Evolutionary conservation across 1,140 invertebrate species (phyloP), one percentile per base, ranked within the genome.

Genomic region (Lasioglossum albipes): DNA sequence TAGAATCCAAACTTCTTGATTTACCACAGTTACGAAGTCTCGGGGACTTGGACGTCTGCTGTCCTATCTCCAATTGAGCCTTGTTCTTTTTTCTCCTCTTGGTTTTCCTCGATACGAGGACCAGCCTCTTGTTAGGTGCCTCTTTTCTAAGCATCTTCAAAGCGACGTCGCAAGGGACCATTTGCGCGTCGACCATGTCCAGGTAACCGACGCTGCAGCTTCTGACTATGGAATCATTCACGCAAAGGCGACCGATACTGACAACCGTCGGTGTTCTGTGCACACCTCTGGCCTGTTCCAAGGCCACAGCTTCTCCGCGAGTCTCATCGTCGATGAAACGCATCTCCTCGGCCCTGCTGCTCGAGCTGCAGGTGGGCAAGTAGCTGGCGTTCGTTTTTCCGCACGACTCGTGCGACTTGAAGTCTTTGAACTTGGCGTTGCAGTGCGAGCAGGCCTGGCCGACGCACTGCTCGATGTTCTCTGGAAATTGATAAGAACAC

Each of bases 171-270:
- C 95, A 96, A 18, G 96, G 95, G 5, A 96, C 94, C 79, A 96
- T 94, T 78, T 95, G 95, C 0, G 95, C 95, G 84, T 97, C 96
- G 0, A 97, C 96, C 62, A 96, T 94, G 85, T 97, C 97, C 74
- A 98, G 93, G 87, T 97, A 97, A 1, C 97, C 97, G 2, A 97
- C 97, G 89, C 96, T 97, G 89, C 97, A 97, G 86, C 97, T 97
- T 18, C 97, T 93, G 2, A 96, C 96, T 90, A 97, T 97, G 0
- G 96, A 95, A 79, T 96, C 96, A n/a, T 93, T 93, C 2, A 94
- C 91, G 83, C 94, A 95, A 0, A 95, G 94, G 0, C 95, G 95
- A 31, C 95, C 95, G 52, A 96, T 96, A 0, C 95, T 95, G 22
- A 95, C 94, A 0, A 95, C 94, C 0, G 95, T 95, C 0, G 95